Evolutionary conservation across 1,140 invertebrate species (phyloP), one percentile per base, ranked within the genome.

Genomic region (Wiebesia pumilae): DNA sequence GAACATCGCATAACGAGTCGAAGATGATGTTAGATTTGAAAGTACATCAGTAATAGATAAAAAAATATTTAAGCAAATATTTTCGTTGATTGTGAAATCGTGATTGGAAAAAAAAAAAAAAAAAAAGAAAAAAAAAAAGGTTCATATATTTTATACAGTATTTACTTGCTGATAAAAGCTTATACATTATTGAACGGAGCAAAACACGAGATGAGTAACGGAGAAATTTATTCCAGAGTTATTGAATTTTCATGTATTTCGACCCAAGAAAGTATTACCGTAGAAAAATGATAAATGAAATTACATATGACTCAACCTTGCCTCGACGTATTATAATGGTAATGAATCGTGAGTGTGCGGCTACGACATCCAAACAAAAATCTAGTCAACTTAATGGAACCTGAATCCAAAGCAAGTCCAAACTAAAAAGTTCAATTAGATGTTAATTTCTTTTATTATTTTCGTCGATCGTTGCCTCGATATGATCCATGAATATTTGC

Each of bases 231-330:
- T 75, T 71, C 33, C 16, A 43, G 12, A n/a, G 40, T 40, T 75
- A 75, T 40, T 75, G 71, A 75, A 75, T 75, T 43, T 43, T 75
- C 30, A 43, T 43, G 12, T 3, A 43, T n/a, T 33, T 75, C 71
- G 6, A 0, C 38, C 38, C 1, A n/a, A 40, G 35, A 38, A 73
- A 75, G 38, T 75, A 75, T 73, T 75, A 75, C 27, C 27, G n/a
- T n/a, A 10, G 27, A 43, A 6, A 75, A 43, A 75, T 75, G 38
- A 75, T 75, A 75, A 75, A 75, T 75, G 71, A 27, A 27, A 75
- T 75, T n/a, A 43, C 38, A 1, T n/a, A 43, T 75, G 71, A 75
- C 3, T 75, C 24, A 75, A 43, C 40, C 0, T 75, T 9, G 4
- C 33, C 6, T 38, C 4, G 4, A 38, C 16, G 69, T 24, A 71